A percentile compares a stretch with the other conserved stretches of the same genome.
Conservation (phyloP, 1,140 invertebrate genomes). For the Aplysia californica region DNA sequence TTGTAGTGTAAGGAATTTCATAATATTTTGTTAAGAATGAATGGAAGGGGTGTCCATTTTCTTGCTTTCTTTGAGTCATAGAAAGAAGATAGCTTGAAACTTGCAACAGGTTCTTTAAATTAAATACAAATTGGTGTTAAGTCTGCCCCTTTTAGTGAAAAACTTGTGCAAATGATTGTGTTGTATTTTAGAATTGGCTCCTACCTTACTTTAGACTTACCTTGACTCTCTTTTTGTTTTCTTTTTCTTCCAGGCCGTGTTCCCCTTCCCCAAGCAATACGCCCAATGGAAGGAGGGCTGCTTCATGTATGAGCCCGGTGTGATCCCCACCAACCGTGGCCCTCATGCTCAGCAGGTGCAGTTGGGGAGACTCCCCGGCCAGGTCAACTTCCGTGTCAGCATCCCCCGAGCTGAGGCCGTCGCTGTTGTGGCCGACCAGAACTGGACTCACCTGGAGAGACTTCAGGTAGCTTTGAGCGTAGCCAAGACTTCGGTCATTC, state of each 20-base stretch:
- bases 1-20: no score
- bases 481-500: no score
- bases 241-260: constrained; percentile 37
- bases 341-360: constrained; percentile 31
- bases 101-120: no score
- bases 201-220: no score
- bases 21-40: not conserved
- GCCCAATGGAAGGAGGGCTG: constrained; percentile 69
- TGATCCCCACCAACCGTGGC: constrained; percentile 39
- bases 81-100: no score
- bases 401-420: constrained; percentile 61
- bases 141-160: not conserved
- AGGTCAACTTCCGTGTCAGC: constrained; percentile 54
- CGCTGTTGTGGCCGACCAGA: constrained; percentile 60
- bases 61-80: no score
- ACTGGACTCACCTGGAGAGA: constrained; percentile 64
- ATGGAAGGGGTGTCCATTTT: no score
- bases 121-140: no score
- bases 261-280: constrained; percentile 67
- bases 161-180: not conserved
- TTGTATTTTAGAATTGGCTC: no score
- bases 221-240: no score
- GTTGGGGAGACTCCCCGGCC: constrained; percentile 31
- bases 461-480: no score
- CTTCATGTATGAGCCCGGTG: constrained; percentile 60